Base-by-base conservation (phyloP, 1,140 invertebrate genomes). In the Trichonephila clavata region DNA sequence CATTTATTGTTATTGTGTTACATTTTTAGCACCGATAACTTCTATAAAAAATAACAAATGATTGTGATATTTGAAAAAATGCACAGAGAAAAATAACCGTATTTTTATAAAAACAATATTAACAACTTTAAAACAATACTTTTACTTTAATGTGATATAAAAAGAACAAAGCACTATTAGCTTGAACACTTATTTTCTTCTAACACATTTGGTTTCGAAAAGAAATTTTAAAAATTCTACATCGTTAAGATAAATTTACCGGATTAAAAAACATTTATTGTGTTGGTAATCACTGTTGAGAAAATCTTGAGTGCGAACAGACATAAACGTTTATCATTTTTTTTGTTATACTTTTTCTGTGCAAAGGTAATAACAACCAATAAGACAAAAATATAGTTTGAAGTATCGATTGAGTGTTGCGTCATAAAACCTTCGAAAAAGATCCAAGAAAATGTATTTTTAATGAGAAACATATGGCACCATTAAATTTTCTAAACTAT, bases 401-500 rank as follows among this genome's bases (percentile, higher is more conserved):
- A 24, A 65, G 21, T 65, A 65, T 65, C 21, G 63, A 65, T 65
- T n/a, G 21, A 24, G 21, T 39, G 32, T 21, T n/a, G 6, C 63
- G n/a, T 65, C n/a, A 65, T 65, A 65, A n/a, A 50, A 65, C 24
- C 63, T n/a, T 7, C 20, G 21, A 8, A n/a, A 65, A n/a, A 65
- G n/a, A n/a, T 65, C n/a, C 63, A 65, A 65, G 63, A 65, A 65
- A 65, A 65, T 65, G 63, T 13, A n/a, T 65, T 65, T 65, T 65
- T 65, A 65, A 65, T 65, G 63, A 65, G 63, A 65, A 65, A 65
- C 63, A 65, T 65, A 65, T 65, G 63, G 63, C 63, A 65, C 3
- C 63, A 65, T 65, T 65, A 65, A 10, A 65, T 65, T 65, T 65
- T 65, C 63, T 65, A n/a, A 63, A 65, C 7, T n/a, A n/a, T 65